These are phyloP conservation scores for Cossypha caffra DNA, from an alignment of 2,797 vertebrate genomes.

Conservation along the genomic window DNA sequence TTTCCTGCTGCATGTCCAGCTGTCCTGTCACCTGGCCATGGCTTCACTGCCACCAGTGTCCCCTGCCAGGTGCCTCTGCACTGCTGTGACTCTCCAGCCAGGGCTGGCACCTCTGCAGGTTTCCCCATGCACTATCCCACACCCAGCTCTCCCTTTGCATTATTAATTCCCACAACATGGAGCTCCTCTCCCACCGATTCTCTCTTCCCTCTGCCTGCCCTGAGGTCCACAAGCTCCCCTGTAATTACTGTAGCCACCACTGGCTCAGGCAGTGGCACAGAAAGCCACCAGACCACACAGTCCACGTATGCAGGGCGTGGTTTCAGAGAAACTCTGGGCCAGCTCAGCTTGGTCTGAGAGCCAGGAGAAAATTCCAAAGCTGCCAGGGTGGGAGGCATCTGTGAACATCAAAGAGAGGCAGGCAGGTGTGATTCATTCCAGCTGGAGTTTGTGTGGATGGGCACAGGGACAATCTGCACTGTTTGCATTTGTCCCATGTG, in stretches of 20 bases:
- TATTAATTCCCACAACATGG: neutral
- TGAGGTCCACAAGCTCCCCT: neutral
- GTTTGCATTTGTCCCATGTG: rapidly evolving
- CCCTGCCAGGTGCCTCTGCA: neutral
- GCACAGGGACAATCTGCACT: rapidly evolving
- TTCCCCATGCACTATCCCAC: neutral
- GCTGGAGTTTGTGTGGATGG: neutral
- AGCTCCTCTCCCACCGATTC: rapidly evolving
- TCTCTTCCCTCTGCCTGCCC: neutral
- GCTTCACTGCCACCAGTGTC: neutral
- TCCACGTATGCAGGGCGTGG: rapidly evolving
- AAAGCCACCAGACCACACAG: rapidly evolving
- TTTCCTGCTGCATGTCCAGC: neutral
- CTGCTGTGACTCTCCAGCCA: neutral
- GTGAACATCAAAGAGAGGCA: rapidly evolving
- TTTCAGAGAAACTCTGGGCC: neutral
- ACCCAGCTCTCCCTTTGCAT: neutral
- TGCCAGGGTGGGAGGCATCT: neutral
- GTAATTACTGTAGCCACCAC: neutral
- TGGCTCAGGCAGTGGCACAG: neutral
- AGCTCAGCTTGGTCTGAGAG: neutral
- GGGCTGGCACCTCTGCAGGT: neutral
- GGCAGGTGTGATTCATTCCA: neutral
- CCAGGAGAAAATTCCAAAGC: neutral
- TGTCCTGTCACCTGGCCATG: neutral